Percentiles rank a stretch among this genome's conserved stretches.
These are phyloP conservation scores for Psittacula derbiana DNA, from an alignment of 2,797 vertebrate species.

Conservation along the genomic window DNA sequence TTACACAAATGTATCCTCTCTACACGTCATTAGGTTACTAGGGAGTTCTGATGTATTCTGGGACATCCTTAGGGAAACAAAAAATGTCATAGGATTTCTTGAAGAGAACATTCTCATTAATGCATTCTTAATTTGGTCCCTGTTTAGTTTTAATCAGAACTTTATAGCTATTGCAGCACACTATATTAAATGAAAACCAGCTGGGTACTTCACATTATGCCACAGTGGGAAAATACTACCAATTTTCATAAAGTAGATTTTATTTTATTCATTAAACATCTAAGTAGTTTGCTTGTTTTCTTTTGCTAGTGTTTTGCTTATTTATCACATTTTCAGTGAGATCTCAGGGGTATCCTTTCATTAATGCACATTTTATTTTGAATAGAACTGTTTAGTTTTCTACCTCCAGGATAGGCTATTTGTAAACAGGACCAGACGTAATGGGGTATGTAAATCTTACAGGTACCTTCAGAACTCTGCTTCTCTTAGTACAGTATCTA, in stretches of 20 bases:
- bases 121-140: background rate
- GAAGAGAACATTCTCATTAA: background rate
- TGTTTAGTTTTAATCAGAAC: conserved; percentile 14
- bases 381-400: background rate
- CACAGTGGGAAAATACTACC: background rate
- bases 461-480: background rate
- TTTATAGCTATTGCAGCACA: background rate
- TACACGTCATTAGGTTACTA: background rate
- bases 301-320: background rate
- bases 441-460: background rate
- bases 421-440: background rate
- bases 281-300: background rate
- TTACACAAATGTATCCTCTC: background rate
- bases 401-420: background rate
- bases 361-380: background rate
- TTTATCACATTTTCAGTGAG: background rate
- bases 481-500: background rate
- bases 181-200: background rate
- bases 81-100: background rate
- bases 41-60: background rate
- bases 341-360: background rate
- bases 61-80: background rate
- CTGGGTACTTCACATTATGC: background rate
- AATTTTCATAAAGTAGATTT: background rate
- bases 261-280: background rate